Evolutionary conservation across 1,140 invertebrate genomes (phyloP), one percentile per base, ranked within the genome.

Genomic region (Chironomus striatipennis): DNA sequence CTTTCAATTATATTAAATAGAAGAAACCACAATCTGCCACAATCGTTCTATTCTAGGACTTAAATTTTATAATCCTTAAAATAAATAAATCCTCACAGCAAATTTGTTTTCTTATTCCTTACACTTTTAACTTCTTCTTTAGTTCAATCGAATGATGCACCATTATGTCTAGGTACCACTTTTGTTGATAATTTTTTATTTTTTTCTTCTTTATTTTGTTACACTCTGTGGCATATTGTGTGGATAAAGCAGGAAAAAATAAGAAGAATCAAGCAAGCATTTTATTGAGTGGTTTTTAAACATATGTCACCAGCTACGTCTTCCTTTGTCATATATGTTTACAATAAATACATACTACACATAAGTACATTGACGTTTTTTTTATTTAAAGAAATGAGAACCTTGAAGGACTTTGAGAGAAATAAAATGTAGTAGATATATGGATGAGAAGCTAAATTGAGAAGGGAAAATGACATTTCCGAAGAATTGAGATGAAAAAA

Each of bases 81-180:
- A 70, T 70, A 70, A 70, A 70, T 70, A 70, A 70, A 70, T 70
- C 65, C 65, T 70, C 65, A 70, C 65, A 70, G 20, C 65, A 70
- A 70, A 70, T 10, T 18, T 20, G 9, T 8, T 70, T 20, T 20
- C 24, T 34, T 34, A 34, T 34, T 34, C 24, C 24, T 34, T 34
- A 1, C 24, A 2, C 5, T 34, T 5, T 34, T 5, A 34, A 34
- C 24, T 34, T 34, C 24, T 34, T 34, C 24, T 34, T 34, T 5
- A 34, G 5, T 34, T 34, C 24, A 34, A 5, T 2, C 5, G 5
- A 2, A 34, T 5, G 5, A 34, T 34, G 24, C 24, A 34, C 24
- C 24, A 34, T 34, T 34, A 34, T 34, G 24, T 34, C 24, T 34
- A n/a, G n/a, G n/a, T n/a, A 34, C 24, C 5, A 5, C 24, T 34